These are phyloP conservation scores for Listronotus bonariensis DNA, from an alignment of 1,140 invertebrate species.

Conservation along the genomic window DNA sequence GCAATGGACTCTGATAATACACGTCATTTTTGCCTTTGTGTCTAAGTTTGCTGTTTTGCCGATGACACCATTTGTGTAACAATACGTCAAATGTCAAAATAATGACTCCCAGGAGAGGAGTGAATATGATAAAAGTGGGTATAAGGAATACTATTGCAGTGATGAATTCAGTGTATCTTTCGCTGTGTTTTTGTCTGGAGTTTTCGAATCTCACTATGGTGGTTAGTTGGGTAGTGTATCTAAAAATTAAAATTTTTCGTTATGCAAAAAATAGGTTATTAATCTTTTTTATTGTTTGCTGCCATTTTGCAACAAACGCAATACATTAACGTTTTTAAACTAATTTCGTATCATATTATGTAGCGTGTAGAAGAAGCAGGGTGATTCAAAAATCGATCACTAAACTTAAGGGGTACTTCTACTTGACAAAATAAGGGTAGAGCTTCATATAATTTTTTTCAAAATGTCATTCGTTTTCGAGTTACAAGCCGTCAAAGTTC, in stretches of 20 bases:
- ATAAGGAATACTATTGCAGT: constrained; percentile 27
- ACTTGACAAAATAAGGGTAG: no score
- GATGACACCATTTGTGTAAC: constrained; percentile 30
- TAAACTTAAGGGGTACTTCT: no score
- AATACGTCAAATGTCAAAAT: constrained; percentile 14
- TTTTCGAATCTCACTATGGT: constrained; percentile 10
- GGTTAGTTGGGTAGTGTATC: constrained; percentile 23
- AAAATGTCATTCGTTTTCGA: no score
- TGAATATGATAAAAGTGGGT: constrained; percentile 28
- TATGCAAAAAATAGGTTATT: neutral
- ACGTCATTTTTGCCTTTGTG: constrained; percentile 3
- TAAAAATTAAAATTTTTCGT: no score
- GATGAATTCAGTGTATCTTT: constrained; percentile 25
- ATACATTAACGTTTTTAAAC: no score
- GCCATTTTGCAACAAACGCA: no score
- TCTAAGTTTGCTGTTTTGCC: constrained; percentile 21
- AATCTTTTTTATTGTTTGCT: neutral
- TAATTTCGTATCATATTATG: no score
- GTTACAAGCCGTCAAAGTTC: no score
- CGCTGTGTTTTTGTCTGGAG: constrained; percentile 1
- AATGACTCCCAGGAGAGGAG: constrained; percentile 18
- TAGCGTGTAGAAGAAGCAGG: no score
- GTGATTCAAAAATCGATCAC: no score
- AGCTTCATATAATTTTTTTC: no score
- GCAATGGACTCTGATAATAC: constrained; percentile 31